Percentiles rank a stretch among this genome's conserved stretches.
These are phyloP conservation scores for Dipus sagitta DNA, from an alignment of 2,797 vertebrate genomes.

Conservation along the genomic window DNA sequence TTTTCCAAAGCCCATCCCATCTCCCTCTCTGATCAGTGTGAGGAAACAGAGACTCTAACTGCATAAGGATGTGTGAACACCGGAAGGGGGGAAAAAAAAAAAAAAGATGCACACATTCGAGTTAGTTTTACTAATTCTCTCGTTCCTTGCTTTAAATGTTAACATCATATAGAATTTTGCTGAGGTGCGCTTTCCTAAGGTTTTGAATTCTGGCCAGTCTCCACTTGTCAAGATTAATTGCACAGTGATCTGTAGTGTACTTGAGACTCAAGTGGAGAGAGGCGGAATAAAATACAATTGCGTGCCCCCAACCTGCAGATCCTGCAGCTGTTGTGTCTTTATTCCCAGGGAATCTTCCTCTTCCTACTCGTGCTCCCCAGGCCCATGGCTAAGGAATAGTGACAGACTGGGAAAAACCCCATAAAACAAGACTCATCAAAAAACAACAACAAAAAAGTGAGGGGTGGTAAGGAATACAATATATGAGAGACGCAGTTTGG, in stretches of 20 bases:
- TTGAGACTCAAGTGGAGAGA: constrained; percentile 34
- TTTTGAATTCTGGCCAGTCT: neutral
- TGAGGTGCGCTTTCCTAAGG: neutral
- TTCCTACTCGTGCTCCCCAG: neutral
- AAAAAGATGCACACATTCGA: neutral
- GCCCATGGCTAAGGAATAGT: neutral
- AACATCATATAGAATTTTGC: neutral
- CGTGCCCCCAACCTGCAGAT: neutral
- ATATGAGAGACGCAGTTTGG: neutral
- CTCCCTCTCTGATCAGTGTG: rapidly evolving
- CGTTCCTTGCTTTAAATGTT: neutral
- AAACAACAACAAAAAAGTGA: neutral
- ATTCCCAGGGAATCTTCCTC: neutral
- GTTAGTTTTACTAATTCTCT: neutral
- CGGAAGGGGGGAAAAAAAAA: neutral
- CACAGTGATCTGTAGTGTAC: neutral
- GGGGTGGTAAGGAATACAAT: neutral
- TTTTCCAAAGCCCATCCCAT: neutral
- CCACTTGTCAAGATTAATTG: constrained; percentile 31
- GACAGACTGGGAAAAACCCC: neutral
- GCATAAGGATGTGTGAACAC: neutral
- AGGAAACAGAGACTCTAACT: neutral
- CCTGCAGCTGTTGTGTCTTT: neutral
- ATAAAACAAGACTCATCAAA: neutral
- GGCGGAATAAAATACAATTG: neutral